These are phyloP conservation scores for Sebastes matsubarae DNA, from an alignment of 2,797 vertebrate species.

Conservation along the genomic window DNA sequence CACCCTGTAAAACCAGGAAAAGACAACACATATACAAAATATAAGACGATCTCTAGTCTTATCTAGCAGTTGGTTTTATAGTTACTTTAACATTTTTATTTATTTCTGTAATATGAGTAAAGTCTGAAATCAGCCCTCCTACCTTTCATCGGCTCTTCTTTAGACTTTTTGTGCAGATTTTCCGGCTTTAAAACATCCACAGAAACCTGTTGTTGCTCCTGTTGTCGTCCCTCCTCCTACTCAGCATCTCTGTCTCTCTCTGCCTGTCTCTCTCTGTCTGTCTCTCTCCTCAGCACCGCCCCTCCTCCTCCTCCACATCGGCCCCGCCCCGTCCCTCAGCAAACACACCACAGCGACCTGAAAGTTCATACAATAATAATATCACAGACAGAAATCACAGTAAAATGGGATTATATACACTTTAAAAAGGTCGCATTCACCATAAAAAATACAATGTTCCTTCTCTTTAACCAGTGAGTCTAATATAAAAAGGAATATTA, in stretches of 20 bases:
- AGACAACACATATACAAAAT: too few species aligned
- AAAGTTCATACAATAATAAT: background rate
- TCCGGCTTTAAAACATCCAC: background rate
- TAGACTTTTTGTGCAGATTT: background rate
- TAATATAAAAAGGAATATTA: too few species aligned
- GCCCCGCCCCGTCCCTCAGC: constrained; percentile 11
- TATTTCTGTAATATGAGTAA: background rate
- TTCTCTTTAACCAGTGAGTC: too few species aligned
- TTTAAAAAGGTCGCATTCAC: too few species aligned
- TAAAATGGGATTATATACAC: too few species aligned
- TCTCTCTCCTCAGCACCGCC: background rate
- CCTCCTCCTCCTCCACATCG: background rate
- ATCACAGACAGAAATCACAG: too few species aligned
- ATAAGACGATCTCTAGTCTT: too few species aligned
- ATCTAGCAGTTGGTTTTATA: background rate
- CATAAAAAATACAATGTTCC: too few species aligned
- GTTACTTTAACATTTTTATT: background rate
- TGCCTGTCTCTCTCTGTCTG: too few species aligned
- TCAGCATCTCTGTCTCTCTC: background rate
- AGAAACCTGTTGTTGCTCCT: constrained; percentile 3
- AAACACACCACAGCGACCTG: background rate
- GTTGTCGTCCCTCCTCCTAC: background rate
- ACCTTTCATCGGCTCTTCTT: constrained; percentile 21
- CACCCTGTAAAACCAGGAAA: too few species aligned
- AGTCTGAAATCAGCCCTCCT: background rate